These are phyloP conservation scores for Pipa parva DNA, from an alignment of 2,113 vertebrate genomes.

Conservation along the genomic window DNA sequence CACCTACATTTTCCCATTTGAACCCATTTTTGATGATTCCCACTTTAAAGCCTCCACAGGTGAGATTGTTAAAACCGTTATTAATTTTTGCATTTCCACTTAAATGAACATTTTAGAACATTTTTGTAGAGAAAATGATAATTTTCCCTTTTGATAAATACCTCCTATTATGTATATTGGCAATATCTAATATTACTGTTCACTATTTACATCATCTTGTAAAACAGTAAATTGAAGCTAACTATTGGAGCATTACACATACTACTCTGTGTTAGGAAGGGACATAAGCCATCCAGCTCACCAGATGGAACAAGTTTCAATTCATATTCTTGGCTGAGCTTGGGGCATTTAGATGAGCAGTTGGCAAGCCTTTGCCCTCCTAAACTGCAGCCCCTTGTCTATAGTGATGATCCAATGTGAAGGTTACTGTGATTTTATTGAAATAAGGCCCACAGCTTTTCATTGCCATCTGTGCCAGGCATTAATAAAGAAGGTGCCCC, in stretches of 20 bases:
- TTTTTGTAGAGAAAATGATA: no score
- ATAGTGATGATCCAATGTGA: slow-evolving; percentile 47
- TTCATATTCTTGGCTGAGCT: slow-evolving; percentile 36
- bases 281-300: slow-evolving; percentile 34
- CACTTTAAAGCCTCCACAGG: no score
- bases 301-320: slow-evolving; percentile 20
- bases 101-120: no score
- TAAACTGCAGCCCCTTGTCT: slow-evolving; percentile 38
- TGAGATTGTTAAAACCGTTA: no score
- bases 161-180: background rate
- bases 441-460: slow-evolving; percentile 47
- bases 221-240: slow-evolving; percentile 34
- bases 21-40: no score
- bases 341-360: slow-evolving; percentile 43
- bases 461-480: slow-evolving; percentile 57
- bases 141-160: no score
- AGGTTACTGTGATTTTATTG: slow-evolving; percentile 49
- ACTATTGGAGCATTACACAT: slow-evolving; percentile 24
- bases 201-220: background rate
- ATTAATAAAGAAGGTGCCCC: slow-evolving; percentile 52
- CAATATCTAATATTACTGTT: background rate
- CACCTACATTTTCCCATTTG: no score
- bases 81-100: no score
- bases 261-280: slow-evolving; percentile 23
- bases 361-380: slow-evolving; percentile 43